Evolutionary conservation across 2,888 invertebrate species (phyloP), one percentile per base, ranked within the genome.

Genomic region (Lymantria monacha): DNA sequence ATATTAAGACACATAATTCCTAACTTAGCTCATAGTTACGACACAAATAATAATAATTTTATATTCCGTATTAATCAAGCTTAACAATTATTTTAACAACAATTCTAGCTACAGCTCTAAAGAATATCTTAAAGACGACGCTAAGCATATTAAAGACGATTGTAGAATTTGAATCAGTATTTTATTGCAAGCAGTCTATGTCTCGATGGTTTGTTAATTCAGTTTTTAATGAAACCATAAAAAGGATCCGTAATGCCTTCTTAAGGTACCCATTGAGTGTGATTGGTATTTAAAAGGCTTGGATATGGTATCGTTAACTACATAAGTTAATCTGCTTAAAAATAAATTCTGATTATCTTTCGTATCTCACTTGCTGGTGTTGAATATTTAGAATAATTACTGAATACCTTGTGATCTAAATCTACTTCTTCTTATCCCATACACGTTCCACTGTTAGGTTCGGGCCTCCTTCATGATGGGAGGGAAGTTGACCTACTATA

Each of bases 181-280:
- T 76, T 70, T 73, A 74, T 66, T 53, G 55, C 50, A 55, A 57
- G 53, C 61, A 40, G 2, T 47, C 63, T 59, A 69, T 71, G 71
- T 65, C 63, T 57, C 55, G 50, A 51, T 56, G 49, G 50, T 38
- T 46, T 52, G 46, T 68, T 62, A 62, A 65, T 62, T 61, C 42
- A 11, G 42, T 51, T 62, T 71, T 73, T 68, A 72, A 74, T 74
- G 62, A 68, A 69, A 59, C 59, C 59, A 66, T 76, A 70, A 76
- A 74, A 64, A 48, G 51, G 52, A 65, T 70, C 65, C 54, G 55
- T 30, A 12, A 46, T 42, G 46, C 44, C 42, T 48, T 48, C 45
- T 51, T 8, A 14, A 44, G 40, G 22, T 48, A 46, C 12, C 13
- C n/a, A 30, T 46, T 41, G 40, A 15, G 15, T 37, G 52, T 59